These are phyloP conservation scores for Catocala sponsa DNA, from an alignment of 2,888 invertebrate genomes.

Conservation along the genomic window DNA sequence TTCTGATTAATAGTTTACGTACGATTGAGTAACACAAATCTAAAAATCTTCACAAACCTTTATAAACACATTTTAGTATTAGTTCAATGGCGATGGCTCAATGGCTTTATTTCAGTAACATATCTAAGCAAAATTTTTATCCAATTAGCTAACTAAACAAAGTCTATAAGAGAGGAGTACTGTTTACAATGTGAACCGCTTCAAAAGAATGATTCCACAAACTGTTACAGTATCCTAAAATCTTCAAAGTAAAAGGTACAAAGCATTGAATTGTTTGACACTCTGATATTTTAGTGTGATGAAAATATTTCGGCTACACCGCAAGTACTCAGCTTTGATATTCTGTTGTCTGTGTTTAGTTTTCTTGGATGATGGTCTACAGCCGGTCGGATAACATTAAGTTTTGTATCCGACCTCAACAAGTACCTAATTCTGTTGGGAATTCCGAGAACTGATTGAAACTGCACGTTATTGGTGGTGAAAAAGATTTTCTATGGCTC, in stretches of 20 bases:
- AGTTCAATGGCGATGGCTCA: too few species aligned
- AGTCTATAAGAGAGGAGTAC: conserved; percentile 27
- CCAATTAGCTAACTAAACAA: conserved; percentile 48
- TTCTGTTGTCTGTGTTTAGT: conserved; percentile 44
- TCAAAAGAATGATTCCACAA: conserved; percentile 48
- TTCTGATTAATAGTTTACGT: too few species aligned
- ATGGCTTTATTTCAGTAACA: background rate
- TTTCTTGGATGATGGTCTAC: conserved; percentile 36
- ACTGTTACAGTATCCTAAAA: conserved; percentile 23
- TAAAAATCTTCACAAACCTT: too few species aligned
- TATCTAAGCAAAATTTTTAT: conserved; percentile 7
- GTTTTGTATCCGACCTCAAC: background rate
- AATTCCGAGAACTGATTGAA: too few species aligned
- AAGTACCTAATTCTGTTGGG: background rate
- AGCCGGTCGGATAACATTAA: conserved; percentile 31
- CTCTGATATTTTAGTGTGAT: conserved; percentile 37
- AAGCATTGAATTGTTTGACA: conserved; percentile 36
- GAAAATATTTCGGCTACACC: conserved; percentile 24
- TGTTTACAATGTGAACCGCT: conserved; percentile 38
- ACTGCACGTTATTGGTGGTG: too few species aligned
- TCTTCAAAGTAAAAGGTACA: conserved; percentile 39
- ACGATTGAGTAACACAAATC: too few species aligned
- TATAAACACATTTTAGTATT: too few species aligned
- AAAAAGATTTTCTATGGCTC: too few species aligned
- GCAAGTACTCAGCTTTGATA: conserved; percentile 33